Evolutionary conservation across 2,888 invertebrate genomes (phyloP).

Genomic region (Cancer borealis): DNA sequence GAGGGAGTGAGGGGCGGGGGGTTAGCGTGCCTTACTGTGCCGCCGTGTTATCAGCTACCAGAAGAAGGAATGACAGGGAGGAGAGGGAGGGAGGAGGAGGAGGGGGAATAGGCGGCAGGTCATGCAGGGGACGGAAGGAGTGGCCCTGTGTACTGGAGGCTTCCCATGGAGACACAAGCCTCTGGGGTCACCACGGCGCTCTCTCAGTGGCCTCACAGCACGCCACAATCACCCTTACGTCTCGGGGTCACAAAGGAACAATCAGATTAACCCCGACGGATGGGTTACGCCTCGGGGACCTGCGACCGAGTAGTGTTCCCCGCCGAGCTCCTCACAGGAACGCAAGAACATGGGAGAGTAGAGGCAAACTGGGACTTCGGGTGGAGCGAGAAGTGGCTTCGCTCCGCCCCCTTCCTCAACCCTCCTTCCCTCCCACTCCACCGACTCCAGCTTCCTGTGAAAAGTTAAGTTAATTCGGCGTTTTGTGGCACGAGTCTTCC

Average conservation of each 20-base stretch:
- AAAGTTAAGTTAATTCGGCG: constrained; percentile 69
- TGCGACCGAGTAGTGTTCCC: neutral
- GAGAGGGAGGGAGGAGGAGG: no score
- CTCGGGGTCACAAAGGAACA: neutral
- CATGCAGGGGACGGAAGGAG: neutral
- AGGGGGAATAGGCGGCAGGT: neutral
- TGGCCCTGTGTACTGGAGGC: neutral
- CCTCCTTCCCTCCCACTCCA: neutral
- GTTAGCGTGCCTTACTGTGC: no score
- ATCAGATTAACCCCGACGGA: neutral
- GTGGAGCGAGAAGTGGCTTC: neutral
- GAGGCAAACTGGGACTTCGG: neutral
- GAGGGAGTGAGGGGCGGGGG: no score
- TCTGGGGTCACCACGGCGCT: neutral
- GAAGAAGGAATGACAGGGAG: no score
- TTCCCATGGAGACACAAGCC: neutral
- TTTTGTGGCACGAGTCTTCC: constrained; percentile 67
- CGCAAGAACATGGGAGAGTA: neutral
- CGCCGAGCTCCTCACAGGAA: neutral
- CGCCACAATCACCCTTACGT: neutral
- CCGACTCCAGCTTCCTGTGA: constrained; percentile 66
- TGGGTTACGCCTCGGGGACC: no score
- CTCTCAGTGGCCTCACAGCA: neutral
- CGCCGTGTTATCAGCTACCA: no score
- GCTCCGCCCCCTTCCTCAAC: neutral